phyloP scores from a whole-genome alignment of 2,113 vertebrate genomes.

The Bubo bubo region DNA sequence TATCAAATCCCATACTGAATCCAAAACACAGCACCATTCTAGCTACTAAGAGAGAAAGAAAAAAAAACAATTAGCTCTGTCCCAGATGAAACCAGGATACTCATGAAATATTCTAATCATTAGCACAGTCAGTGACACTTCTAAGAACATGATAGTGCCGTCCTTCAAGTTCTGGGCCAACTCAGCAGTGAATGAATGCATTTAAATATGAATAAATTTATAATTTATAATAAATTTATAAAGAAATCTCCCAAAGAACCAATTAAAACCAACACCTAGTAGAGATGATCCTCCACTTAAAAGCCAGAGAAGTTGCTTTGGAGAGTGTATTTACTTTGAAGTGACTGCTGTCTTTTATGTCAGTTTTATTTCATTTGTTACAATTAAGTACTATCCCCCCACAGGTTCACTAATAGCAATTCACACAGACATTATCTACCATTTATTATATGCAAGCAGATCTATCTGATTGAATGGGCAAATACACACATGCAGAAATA shows the following conservation, averaged over 20 bases:
- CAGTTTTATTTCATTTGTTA: constrained; percentile 1
- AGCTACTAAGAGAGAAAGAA: too few relatives aligned
- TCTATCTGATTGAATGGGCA: background rate
- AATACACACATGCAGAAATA: background rate
- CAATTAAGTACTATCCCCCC: background rate
- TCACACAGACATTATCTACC: background rate
- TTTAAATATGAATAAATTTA: constrained; percentile 11
- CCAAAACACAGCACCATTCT: too few relatives aligned
- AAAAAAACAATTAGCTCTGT: too few relatives aligned
- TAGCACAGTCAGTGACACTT: background rate
- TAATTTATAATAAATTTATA: background rate
- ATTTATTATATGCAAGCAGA: background rate
- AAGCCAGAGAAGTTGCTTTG: background rate
- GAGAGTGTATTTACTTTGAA: background rate
- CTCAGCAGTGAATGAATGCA: background rate
- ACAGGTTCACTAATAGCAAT: background rate
- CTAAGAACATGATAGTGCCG: background rate
- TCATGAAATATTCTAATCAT: background rate
- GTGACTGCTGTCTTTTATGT: background rate
- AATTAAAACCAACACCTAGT: constrained; percentile 26
- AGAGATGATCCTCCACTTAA: background rate
- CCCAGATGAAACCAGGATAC: too few relatives aligned
- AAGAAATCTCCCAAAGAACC: background rate
- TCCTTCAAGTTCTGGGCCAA: background rate
- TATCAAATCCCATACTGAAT: too few relatives aligned